phyloP scores from a whole-genome alignment of 2,888 invertebrate genomes.

The Athrips mouffetella region DNA sequence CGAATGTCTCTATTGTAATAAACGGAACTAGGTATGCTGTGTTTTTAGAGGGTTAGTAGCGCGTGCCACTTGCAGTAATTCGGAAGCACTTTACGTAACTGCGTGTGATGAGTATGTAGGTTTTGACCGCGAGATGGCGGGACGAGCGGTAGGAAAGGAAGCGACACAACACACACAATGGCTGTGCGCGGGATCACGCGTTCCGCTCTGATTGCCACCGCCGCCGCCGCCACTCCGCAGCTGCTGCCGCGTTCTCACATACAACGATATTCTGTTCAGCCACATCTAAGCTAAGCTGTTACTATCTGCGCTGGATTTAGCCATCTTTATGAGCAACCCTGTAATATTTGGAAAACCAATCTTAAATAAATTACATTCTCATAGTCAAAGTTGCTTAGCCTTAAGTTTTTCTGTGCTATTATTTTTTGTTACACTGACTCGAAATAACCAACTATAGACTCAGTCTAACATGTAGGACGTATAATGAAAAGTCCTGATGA shows the following conservation, averaged over 20 bases:
- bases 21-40: background rate
- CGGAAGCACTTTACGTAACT: background rate
- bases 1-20: too few relatives aligned
- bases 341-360: too few relatives aligned
- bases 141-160: background rate
- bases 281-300: too few relatives aligned
- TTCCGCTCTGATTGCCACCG: constrained; percentile 48
- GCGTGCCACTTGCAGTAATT: background rate
- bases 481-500: too few relatives aligned
- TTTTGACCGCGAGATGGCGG: background rate
- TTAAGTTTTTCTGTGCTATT: too few relatives aligned
- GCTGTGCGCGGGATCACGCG: constrained; percentile 39
- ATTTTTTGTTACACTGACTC: too few relatives aligned
- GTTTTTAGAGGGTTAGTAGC: background rate
- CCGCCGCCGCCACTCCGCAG: background rate
- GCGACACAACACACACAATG: constrained; percentile 20
- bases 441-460: too few relatives aligned
- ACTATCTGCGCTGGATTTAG: too few relatives aligned
- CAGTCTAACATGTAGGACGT: too few relatives aligned
- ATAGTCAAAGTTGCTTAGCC: too few relatives aligned
- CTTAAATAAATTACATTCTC: too few relatives aligned
- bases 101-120: background rate
- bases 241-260: constrained; percentile 6
- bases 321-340: too few relatives aligned
- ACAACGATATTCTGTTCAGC: background rate